Base-by-base conservation (phyloP, 2,113 vertebrate species). In the Kryptolebias marmoratus region DNA sequence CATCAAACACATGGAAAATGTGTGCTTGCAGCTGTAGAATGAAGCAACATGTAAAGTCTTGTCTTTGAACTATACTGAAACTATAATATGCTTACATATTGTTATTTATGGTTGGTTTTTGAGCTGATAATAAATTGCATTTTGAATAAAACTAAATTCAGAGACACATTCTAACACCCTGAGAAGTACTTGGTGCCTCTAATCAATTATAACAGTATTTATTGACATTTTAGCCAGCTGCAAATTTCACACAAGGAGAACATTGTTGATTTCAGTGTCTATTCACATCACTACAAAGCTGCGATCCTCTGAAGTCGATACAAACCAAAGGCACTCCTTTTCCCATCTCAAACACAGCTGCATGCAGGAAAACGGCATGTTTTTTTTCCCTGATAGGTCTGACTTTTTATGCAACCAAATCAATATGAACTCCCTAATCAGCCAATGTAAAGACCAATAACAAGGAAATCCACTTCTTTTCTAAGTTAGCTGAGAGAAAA, bases 401-500 rank as follows among this genome's bases (percentile, higher is more conserved):
- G 18, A 68, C 28, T 67, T 56, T 68, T 67, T 62, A 62, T 7
- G 32, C 66, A 70, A 47, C 39, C 50, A 73, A 73, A 75, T 84
- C 71, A 47, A 74, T 77, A 64, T 16, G 36, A 63, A 66, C 2
- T 15, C 5, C 56, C 14, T 69, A 74, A 79, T 77, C 77, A 64
- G 72, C 49, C 68, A 54, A 58, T 45, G 61, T 22, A 62, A 75
- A 69, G 63, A 67, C 28, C 3, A n/a, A 66, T 64, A 45, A 54
- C 44, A 64, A 67, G 36, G 31, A 60, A 55, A 48, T 11, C 4
- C 8, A 71, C 75, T 18, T 31, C 27, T 16, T 22, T 8, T 16
- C 31, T 80, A 71, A 49, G 52, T 82, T 57, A 53, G 73, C 75
- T 52, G 71, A 52, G 71, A 77, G 48, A 47, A 28, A 6, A 55